Evolutionary conservation across 30 jellyfish, hydroid and myxozoan genomes (phyloP).

Genomic region (Sanderia malayensis): DNA sequence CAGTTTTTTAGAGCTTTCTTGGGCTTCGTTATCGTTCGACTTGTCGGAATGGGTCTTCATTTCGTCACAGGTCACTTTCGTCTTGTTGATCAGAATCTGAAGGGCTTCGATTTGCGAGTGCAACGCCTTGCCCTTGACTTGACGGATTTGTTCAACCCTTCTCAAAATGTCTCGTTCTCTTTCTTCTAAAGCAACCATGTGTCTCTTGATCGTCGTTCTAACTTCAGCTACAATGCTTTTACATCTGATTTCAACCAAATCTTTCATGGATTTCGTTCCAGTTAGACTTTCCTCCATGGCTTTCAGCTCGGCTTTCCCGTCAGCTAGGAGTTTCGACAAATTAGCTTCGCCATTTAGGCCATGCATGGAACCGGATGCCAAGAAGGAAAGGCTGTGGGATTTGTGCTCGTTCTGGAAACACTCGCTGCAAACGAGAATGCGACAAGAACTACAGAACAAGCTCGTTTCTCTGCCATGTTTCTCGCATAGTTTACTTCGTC

Average conservation of each 20-base stretch:
- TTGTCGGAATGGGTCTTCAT: slow-evolving; percentile 59
- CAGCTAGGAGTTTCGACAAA: slow-evolving; percentile 66
- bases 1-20: slow-evolving; percentile 36
- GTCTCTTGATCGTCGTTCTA: slow-evolving; percentile 85
- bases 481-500: slow-evolving; percentile 63
- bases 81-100: slow-evolving; percentile 38
- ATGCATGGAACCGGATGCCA: slow-evolving; percentile 62
- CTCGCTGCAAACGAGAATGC: slow-evolving; percentile 79
- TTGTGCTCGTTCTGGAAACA: slow-evolving; percentile 81
- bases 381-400: slow-evolving; percentile 59
- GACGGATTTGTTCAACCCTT: slow-evolving; percentile 86
- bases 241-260: slow-evolving; percentile 77
- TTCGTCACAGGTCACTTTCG: slow-evolving; percentile 63
- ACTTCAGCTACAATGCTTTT: slow-evolving; percentile 75
- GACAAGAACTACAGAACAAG: slow-evolving; percentile 74
- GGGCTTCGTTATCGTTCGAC: slow-evolving; percentile 42
- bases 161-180: slow-evolving; percentile 88
- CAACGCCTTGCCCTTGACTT: slow-evolving; percentile 89
- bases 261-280: slow-evolving; percentile 71
- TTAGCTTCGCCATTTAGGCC: slow-evolving; percentile 44
- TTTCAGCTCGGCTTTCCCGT: slow-evolving; percentile 62
- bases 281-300: slow-evolving; percentile 83
- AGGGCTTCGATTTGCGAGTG: slow-evolving; percentile 65
- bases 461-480: slow-evolving; percentile 77
- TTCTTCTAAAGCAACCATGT: slow-evolving; percentile 93